Evolutionary conservation across 2,113 vertebrate species (phyloP), one percentile per base, ranked within the genome.

Genomic region (Collichthys lucidus): DNA sequence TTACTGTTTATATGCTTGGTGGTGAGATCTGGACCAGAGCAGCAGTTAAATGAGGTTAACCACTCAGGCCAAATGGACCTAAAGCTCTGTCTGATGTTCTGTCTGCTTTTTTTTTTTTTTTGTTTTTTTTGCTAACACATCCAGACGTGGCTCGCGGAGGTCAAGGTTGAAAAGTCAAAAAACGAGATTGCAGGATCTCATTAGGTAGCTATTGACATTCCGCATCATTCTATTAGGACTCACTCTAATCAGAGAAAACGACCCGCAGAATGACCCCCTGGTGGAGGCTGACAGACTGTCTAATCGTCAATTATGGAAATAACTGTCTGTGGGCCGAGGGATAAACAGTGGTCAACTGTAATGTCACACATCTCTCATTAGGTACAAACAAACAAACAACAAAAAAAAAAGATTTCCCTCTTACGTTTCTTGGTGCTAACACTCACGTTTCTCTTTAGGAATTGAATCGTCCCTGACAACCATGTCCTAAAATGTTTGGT

Each of bases 291-390:
- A 56, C 77, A 80, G 50, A 73, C 62, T 19, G 20, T 72, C 75
- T 83, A 83, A 88, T 88, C 80, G 69, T 84, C 87, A 81, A 76
- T 88, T 81, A 90, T 22, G 3, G 46, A 26, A 77, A 80, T 49
- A 76, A 64, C 57, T 11, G 52, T 77, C 76, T 59, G 65, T 57
- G 68, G 29, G 42, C 55, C 57, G 49, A 83, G 49, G 73, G 71
- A 84, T 55, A 11, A 62, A 62, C 5, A 1, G 9, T 15, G 47
- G 56, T 60, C 14, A 52, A n/a, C 0, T 76, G 75, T 63, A 63
- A 56, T 71, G 66, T 20, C 67, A 42, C 46, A 42, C 4, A 9
- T 14, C 60, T 40, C 0, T 65, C 71, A 53, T 2, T 35, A 47
- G 73, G 53, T 10, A 73, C 69, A 75, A 68, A 49, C 35, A 76